Conservation (phyloP, 2,888 invertebrate species). For the Ametastegia equiseti region DNA sequence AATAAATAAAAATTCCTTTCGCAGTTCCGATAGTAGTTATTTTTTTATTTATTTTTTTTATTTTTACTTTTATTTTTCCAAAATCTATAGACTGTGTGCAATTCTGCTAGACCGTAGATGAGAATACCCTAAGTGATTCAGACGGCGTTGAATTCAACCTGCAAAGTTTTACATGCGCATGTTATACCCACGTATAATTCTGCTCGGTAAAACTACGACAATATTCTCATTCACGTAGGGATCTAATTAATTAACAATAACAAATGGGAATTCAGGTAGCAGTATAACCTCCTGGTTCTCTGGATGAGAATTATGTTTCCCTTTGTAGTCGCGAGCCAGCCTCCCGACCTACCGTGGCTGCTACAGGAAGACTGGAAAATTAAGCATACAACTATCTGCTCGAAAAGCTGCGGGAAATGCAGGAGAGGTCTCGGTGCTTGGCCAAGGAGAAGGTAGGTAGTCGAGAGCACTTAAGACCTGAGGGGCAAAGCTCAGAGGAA, state of each 20-base stretch:
- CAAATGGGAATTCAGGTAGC: constrained; percentile 8
- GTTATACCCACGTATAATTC: not conserved
- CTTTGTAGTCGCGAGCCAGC: not conserved
- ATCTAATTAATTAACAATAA: constrained; percentile 33
- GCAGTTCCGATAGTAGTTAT: too few relatives aligned
- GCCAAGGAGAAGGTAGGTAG: constrained; percentile 22
- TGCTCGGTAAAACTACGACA: not conserved
- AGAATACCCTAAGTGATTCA: not conserved
- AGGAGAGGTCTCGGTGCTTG: constrained; percentile 37
- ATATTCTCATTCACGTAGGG: not conserved
- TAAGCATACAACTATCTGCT: constrained; percentile 20
- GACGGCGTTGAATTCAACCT: too few relatives aligned
- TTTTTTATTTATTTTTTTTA: too few relatives aligned
- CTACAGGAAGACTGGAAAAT: not conserved
- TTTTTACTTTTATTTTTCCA: too few relatives aligned
- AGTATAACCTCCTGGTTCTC: not conserved
- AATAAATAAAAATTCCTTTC: too few relatives aligned
- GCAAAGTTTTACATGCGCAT: too few relatives aligned
- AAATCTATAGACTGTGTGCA: too few relatives aligned
- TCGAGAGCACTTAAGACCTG: not conserved
- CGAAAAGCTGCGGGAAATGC: constrained; percentile 8
- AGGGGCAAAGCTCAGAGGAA: not conserved
- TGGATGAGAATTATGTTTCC: constrained; percentile 15
- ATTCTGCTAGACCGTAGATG: too few relatives aligned
- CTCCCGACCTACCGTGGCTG: too few relatives aligned